Base-by-base conservation (phyloP, 2,113 vertebrate genomes). In the Mirza zaza region DNA sequence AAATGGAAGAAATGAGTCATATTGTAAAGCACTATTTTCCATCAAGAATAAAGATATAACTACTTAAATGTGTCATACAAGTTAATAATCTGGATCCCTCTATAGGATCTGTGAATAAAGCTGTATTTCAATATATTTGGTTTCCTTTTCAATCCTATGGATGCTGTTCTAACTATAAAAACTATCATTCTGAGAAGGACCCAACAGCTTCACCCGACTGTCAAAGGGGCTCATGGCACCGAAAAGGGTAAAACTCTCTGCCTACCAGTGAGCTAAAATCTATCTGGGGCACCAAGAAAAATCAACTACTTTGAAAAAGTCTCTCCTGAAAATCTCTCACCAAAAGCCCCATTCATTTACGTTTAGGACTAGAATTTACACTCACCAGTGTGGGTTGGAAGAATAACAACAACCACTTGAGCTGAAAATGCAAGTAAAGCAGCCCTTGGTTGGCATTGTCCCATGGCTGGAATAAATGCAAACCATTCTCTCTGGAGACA, bases 141-240 rank as follows among this genome's bases (percentile, higher is more conserved):
- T 29, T 95, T 94, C 45, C 50, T 90, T 97, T 90, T 59, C 36
- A 80, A 65, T 36, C 84, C 76, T 29, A 87, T 39, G 48, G 57
- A 48, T 83, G 85, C 36, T 77, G 36, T 55, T 77, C 84, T 80
- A 95, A 82, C 45, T 42, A 90, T 34, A 79, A 65, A 79, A 87
- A 57, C 36, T 52, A 34, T 80, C 92, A 76, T 92, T 82, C 52
- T 80, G n/a, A 90, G 36, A 83, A 92, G 14, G 50, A 95, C 5
- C n/a, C 34, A 84, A 73, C 63, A 79, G 80, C 8, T 87, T 97
- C 39, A 21, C 20, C 61, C 92, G 81, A 87, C 34, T 79, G n/a
- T 39, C 67, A 67, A 10, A 48, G 42, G 15, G 73, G 73, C 42
- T 48, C 15, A 76, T 5, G 73, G 73, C 27, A 50, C 65, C 12